phyloP scores from a whole-genome alignment of 2,113 vertebrate species.

The Dendropsophus ebraccatus region DNA sequence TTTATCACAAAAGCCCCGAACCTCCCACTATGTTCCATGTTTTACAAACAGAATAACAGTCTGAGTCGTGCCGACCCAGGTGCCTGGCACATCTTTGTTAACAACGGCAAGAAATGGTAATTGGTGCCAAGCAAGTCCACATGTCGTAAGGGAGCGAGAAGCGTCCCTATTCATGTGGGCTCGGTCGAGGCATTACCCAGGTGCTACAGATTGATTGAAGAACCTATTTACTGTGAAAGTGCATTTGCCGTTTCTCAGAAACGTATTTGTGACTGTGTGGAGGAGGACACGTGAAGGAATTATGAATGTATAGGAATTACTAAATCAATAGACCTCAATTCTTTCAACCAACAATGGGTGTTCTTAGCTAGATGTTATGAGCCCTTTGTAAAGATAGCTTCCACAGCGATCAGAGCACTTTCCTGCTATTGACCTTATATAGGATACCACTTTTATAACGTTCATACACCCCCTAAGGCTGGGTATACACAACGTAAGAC shows the following conservation, averaged over 20 bases:
- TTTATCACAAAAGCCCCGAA: slow-evolving; percentile 1
- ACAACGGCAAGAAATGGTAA: slow-evolving; percentile 4
- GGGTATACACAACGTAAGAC: too few species aligned
- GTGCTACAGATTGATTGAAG: not conserved
- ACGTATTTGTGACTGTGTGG: not conserved
- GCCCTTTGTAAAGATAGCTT: too few species aligned
- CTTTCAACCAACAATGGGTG: not conserved
- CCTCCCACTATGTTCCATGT: not conserved
- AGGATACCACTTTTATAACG: too few species aligned
- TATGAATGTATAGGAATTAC: not conserved
- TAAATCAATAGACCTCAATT: not conserved
- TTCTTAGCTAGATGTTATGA: too few species aligned
- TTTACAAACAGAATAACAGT: not conserved
- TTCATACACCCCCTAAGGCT: too few species aligned
- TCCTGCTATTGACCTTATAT: too few species aligned
- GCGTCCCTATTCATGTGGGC: not conserved
- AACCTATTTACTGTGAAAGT: not conserved
- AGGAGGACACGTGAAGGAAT: not conserved
- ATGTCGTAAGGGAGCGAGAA: not conserved
- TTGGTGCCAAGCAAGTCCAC: not conserved
- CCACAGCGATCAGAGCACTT: too few species aligned
- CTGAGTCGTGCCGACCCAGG: not conserved
- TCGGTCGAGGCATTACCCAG: not conserved
- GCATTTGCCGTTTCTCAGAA: not conserved
- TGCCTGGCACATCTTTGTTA: slow-evolving; percentile 13